phyloP scores from a whole-genome alignment of 2,888 invertebrate genomes.

The Drosophila fungiperda region DNA sequence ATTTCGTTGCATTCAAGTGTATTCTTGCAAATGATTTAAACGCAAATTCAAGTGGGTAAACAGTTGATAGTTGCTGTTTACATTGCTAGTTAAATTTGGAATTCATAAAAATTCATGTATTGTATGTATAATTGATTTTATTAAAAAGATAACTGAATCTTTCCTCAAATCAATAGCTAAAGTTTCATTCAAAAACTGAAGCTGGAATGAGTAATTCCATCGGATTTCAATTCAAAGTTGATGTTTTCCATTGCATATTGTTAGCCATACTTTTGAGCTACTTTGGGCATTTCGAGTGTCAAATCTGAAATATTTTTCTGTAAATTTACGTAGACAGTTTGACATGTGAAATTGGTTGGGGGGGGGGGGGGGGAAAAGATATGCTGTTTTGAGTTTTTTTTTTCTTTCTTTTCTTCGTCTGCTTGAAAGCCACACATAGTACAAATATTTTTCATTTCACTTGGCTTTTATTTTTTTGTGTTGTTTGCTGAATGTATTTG shows the following conservation, averaged over 20 bases:
- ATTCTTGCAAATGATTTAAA: constrained; percentile 20
- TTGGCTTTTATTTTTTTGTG: constrained; percentile 3
- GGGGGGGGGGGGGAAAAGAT: constrained; percentile 11
- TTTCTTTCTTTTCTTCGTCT: background rate
- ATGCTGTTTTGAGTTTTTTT: constrained; percentile 7
- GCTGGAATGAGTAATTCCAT: background rate
- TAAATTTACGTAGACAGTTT: constrained; percentile 35
- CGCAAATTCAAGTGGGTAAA: constrained; percentile 2
- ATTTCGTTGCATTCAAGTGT: constrained; percentile 24
- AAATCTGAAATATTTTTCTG: constrained; percentile 39
- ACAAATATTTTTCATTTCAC: constrained; percentile 6
- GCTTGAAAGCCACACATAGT: constrained; percentile 34
- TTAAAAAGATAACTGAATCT: no score
- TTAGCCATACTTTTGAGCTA: constrained; percentile 9
- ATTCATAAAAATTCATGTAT: background rate
- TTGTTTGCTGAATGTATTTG: constrained; percentile 20
- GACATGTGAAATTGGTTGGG: constrained; percentile 44
- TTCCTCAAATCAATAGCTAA: background rate
- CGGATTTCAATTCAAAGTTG: background rate
- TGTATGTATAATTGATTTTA: background rate
- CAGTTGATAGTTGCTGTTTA: background rate
- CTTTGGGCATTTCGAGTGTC: constrained; percentile 32
- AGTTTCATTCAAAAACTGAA: background rate
- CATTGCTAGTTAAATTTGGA: background rate
- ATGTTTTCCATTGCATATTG: background rate